Percentiles rank a stretch among this genome's conserved stretches.
Evolutionary conservation across 2,888 invertebrate species (phyloP).

Genomic region (Thera britannica): DNA sequence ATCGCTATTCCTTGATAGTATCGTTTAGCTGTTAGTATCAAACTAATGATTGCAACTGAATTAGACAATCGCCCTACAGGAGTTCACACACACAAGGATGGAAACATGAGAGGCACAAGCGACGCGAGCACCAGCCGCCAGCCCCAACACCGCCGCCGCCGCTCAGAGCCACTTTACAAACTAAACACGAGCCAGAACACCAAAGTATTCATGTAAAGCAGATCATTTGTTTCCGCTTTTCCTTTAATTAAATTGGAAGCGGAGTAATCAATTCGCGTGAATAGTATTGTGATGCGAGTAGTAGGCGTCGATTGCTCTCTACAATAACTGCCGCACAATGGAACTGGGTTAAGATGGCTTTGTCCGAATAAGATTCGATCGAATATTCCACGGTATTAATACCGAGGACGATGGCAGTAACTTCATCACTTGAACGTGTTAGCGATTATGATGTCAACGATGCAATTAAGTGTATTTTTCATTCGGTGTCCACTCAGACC

Average conservation of each 20-base stretch:
- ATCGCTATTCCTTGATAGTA: too few species aligned
- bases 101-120: too few species aligned
- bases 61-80: too few species aligned
- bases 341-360: constrained; percentile 31
- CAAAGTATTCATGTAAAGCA: neutral
- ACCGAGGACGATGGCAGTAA: neutral
- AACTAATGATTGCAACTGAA: too few species aligned
- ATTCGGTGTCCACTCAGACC: neutral
- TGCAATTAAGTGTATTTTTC: too few species aligned
- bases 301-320: constrained; percentile 4
- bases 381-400: neutral
- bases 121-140: too few species aligned
- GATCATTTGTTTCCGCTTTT: constrained; percentile 1
- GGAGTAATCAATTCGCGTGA: neutral
- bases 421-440: neutral
- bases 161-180: constrained; percentile 12
- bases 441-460: too few species aligned
- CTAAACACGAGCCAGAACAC: constrained; percentile 13
- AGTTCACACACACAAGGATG: too few species aligned
- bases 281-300: neutral
- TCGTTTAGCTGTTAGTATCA: too few species aligned
- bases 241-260: constrained; percentile 4
- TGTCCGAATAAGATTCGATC: constrained; percentile 10
- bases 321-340: constrained; percentile 21
- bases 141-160: neutral